A percentile compares a stretch with the other conserved stretches of the same genome.
phyloP scores from a whole-genome alignment of 2,113 vertebrate genomes.

The Labeo catla region DNA sequence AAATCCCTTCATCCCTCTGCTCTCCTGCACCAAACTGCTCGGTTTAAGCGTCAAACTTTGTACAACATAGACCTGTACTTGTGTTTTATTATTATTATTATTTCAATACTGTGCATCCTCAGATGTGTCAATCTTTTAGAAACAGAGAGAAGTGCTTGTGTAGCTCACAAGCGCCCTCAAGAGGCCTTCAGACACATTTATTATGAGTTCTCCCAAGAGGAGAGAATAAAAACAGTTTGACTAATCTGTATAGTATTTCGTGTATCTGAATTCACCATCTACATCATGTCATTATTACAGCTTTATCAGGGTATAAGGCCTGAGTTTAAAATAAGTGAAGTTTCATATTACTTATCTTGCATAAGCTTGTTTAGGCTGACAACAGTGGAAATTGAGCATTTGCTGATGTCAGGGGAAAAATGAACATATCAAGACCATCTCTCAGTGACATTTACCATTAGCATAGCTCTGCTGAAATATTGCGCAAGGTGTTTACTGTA shows the following conservation, averaged over 20 bases:
- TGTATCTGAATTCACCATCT: background rate
- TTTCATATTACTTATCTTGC: constrained; percentile 15
- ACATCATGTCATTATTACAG: background rate
- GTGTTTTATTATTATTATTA: constrained; percentile 15
- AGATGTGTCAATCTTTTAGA: constrained; percentile 25
- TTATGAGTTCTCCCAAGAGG: background rate
- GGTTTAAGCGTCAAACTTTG: constrained; percentile 25
- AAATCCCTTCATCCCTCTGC: constrained; percentile 27
- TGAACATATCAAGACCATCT: constrained; percentile 41
- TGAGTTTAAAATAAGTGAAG: background rate
- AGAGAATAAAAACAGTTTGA: constrained; percentile 43
- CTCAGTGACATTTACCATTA: constrained; percentile 36
- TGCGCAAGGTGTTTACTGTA: background rate
- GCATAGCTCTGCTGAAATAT: background rate
- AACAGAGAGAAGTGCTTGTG: background rate
- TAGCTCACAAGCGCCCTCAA: constrained; percentile 50
- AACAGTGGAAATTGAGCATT: constrained; percentile 42
- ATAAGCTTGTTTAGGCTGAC: background rate
- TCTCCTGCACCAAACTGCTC: constrained; percentile 17
- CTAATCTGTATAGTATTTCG: background rate
- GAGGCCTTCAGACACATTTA: constrained; percentile 16
- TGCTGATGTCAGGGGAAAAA: constrained; percentile 45
- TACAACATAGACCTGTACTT: constrained; percentile 15
- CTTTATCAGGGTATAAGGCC: background rate
- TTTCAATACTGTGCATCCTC: constrained; percentile 28